Evolutionary conservation across 2,113 vertebrate species (phyloP).

Genomic region (Pagrus major): DNA sequence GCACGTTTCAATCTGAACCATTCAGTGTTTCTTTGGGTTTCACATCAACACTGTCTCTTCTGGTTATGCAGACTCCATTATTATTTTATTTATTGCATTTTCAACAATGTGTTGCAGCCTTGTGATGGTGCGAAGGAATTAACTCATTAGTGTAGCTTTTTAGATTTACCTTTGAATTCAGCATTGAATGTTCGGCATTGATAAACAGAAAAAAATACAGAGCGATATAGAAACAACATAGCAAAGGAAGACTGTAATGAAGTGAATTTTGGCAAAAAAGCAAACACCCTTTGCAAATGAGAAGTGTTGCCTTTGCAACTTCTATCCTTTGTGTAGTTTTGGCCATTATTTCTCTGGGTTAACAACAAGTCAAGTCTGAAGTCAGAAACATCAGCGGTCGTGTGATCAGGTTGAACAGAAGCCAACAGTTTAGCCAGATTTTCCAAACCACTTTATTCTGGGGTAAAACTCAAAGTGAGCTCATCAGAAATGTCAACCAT

Average conservation of each 20-base stretch:
- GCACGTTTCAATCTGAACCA: background rate
- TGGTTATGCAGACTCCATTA: background rate
- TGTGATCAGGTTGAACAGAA: too few relatives aligned
- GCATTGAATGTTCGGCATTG: background rate
- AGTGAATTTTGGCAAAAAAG: background rate
- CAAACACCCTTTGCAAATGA: too few relatives aligned
- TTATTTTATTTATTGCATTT: background rate
- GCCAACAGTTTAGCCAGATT: too few relatives aligned
- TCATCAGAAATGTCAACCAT: too few relatives aligned
- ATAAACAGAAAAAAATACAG: background rate
- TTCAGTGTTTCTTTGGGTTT: background rate
- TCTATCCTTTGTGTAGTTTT: background rate
- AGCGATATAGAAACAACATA: background rate
- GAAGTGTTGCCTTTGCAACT: too few relatives aligned
- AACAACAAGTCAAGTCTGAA: background rate
- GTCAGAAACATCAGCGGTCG: background rate
- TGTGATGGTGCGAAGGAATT: background rate
- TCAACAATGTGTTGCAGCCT: background rate
- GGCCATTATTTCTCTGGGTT: background rate
- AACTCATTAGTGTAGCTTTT: background rate
- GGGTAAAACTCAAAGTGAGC: too few relatives aligned
- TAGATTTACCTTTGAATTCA: background rate
- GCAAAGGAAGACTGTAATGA: background rate
- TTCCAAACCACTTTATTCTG: too few relatives aligned
- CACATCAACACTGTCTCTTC: background rate